Conservation (phyloP, 2,888 invertebrate genomes). For the Eristalinus aeneus region DNA sequence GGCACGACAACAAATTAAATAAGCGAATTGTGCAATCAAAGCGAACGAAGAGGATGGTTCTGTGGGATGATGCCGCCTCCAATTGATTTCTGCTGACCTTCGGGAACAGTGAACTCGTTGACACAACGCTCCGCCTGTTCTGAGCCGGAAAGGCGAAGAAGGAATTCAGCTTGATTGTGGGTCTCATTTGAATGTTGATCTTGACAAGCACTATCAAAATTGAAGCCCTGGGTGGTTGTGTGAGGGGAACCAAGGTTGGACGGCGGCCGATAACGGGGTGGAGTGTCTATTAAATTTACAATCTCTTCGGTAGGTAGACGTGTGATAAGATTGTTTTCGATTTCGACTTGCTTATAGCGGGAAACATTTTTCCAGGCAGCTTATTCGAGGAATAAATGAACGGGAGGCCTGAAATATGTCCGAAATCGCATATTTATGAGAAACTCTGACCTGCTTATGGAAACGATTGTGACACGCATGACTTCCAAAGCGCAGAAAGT, state of each 20-base stretch:
- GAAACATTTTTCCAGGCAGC: background rate
- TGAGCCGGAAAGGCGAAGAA: background rate
- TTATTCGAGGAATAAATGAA: too few species aligned
- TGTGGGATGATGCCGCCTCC: background rate
- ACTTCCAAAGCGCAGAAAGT: too few species aligned
- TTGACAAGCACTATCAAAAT: background rate
- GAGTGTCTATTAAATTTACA: background rate
- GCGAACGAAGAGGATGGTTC: conserved; percentile 12
- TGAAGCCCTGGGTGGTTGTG: background rate
- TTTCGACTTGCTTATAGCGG: background rate
- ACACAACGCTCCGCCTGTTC: background rate
- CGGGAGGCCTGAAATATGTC: too few species aligned
- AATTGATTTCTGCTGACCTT: background rate
- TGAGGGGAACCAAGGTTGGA: background rate
- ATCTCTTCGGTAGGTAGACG: conserved; percentile 1
- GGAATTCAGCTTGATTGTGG: background rate
- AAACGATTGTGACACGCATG: too few species aligned
- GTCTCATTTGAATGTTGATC: background rate
- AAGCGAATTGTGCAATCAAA: conserved; percentile 54
- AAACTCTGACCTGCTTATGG: too few species aligned
- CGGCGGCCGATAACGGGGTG: too few species aligned
- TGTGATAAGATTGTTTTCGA: conserved; percentile 4
- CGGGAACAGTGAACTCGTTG: background rate
- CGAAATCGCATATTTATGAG: too few species aligned
- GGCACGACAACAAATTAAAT: conserved; percentile 45